A percentile compares a stretch with the other conserved stretches of the same genome.
Evolutionary conservation across 2,888 invertebrate species (phyloP).

Genomic region (Physocephala rufipes): DNA sequence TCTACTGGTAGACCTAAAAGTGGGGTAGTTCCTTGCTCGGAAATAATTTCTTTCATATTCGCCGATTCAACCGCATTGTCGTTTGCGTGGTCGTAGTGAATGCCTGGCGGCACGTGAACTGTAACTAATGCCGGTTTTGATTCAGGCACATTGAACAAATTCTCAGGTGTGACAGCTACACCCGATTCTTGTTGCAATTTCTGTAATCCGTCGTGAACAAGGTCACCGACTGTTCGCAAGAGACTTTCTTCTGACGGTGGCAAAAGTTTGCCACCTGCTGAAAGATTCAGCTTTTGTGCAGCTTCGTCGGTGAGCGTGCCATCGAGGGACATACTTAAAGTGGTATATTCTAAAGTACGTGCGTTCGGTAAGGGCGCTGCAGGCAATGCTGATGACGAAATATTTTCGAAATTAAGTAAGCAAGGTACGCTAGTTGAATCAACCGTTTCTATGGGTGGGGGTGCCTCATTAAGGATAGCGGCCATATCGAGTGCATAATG

Average conservation of each 20-base stretch:
- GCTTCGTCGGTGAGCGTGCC: constrained; percentile 63
- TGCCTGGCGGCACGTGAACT: constrained; percentile 47
- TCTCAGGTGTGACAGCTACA: constrained; percentile 41
- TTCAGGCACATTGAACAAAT: constrained; percentile 40
- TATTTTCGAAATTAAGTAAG: constrained; percentile 43
- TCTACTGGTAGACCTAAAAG: constrained; percentile 63
- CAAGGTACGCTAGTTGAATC: constrained; percentile 48
- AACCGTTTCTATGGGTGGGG: constrained; percentile 48
- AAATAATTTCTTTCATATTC: constrained; percentile 58
- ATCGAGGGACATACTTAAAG: constrained; percentile 62
- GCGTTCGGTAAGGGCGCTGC: constrained; percentile 46
- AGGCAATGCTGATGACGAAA: constrained; percentile 38
- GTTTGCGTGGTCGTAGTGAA: constrained; percentile 63
- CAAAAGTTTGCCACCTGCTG: constrained; percentile 60
- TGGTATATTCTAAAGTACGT: constrained; percentile 58
- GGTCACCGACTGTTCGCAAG: constrained; percentile 61
- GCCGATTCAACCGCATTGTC: constrained; percentile 65
- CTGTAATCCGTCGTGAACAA: constrained; percentile 54
- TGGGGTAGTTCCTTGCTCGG: constrained; percentile 46
- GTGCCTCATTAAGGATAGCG: constrained; percentile 55
- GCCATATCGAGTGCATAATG: constrained; percentile 62
- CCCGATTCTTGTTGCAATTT: constrained; percentile 45
- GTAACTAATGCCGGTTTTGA: constrained; percentile 33
- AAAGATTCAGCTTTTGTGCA: constrained; percentile 61
- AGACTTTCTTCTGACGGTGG: constrained; percentile 64